Base-by-base conservation (phyloP, 2,113 vertebrate genomes). In the Amia ocellicauda region DNA sequence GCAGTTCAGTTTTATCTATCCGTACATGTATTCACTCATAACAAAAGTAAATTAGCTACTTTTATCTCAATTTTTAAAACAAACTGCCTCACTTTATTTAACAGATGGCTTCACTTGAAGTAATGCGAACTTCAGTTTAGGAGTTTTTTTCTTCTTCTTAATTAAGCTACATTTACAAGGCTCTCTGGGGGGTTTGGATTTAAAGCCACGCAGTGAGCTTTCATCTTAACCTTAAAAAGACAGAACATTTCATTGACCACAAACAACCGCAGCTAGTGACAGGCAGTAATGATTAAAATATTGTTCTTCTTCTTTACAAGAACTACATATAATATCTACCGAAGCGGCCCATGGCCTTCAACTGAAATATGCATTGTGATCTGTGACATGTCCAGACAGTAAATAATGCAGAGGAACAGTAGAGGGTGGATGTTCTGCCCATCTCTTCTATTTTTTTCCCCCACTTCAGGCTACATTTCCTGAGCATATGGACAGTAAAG, bases 101-200 rank as follows among this genome's bases (percentile, higher is more conserved):
- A 36, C 56, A 52, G 28, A 27, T 24, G 29, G 45, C 41, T 66
- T 27, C 49, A 50, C 45, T 19, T 43, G n/a, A 47, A 5, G 24
- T 20, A 29, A 20, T 63, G 65, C 50, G 55, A 10, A 28, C 36
- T 65, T 53, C 16, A 41, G 27, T 10, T 45, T 26, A 41, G n/a
- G n/a, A 42, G 20, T 22, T 68, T 56, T 43, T 56, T 47, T 41
- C 19, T 51, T 19, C 26, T n/a, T 47, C 43, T 55, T 63, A 70
- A 77, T 74, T 63, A 63, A 51, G 62, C 58, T 49, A 49, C 56
- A 60, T 49, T 49, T 52, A 43, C 26, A 13, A 1, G 42, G 45
- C n/a, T 54, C 36, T 51, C 20, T 57, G 20, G 56, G 58, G 63
- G 49, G 9, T 22, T 19, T 29, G 7, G 31, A 41, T 13, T 23